These are phyloP conservation scores for Butorides virescens DNA, from an alignment of 2,113 vertebrate species.

Conservation along the genomic window DNA sequence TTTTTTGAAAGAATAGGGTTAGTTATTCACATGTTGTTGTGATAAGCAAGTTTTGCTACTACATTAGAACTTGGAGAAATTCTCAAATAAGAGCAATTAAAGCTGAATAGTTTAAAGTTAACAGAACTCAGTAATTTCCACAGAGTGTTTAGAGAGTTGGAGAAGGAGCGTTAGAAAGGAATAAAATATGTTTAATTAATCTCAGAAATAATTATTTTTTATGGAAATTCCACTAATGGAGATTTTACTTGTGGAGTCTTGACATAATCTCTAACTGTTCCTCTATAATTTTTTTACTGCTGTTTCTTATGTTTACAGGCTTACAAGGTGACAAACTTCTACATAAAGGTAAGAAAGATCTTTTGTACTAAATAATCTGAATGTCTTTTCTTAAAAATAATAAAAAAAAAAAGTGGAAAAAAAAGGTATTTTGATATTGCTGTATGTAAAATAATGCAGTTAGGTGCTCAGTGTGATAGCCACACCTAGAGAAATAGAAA, in stretches of 20 bases:
- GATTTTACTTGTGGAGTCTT: not conserved
- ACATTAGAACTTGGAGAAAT: not conserved
- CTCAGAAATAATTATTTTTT: not conserved
- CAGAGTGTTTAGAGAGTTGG: not conserved
- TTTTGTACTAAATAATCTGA: not conserved
- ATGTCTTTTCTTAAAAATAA: not conserved
- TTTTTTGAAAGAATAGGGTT: not conserved
- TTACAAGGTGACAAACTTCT: not conserved
- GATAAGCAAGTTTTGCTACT: not conserved
- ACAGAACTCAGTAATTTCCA: not conserved
- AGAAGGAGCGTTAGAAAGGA: not conserved
- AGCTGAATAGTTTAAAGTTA: not conserved
- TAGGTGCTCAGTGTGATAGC: not conserved
- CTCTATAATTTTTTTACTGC: not conserved
- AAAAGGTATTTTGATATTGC: accelerated
- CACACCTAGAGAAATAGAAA: not conserved
- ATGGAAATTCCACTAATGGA: not conserved
- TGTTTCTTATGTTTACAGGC: not conserved
- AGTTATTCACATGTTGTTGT: not conserved
- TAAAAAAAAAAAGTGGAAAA: not conserved
- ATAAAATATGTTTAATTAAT: not conserved
- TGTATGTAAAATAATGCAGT: not conserved
- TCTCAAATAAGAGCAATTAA: not conserved
- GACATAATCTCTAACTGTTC: not conserved
- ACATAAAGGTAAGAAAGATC: not conserved